A percentile compares a stretch with the other conserved stretches of the same genome.
Conservation (phyloP, 2,113 vertebrate genomes). For the Grammomys surdaster region DNA sequence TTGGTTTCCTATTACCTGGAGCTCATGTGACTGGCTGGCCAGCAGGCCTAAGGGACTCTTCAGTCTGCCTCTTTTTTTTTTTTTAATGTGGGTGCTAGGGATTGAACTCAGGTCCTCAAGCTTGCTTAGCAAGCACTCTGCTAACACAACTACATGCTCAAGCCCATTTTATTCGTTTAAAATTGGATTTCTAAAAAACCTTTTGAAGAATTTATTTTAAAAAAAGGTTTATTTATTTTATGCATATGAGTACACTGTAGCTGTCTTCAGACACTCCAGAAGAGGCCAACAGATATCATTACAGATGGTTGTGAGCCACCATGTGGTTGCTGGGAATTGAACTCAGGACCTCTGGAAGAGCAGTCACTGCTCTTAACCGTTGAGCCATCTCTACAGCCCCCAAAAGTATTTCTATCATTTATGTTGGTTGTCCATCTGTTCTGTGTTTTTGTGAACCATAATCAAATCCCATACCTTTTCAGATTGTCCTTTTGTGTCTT, state of each 20-base stretch:
- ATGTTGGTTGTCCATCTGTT: background rate
- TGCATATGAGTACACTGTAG: no score
- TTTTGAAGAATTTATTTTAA: background rate
- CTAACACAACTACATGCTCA: background rate
- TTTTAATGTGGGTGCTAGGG: background rate
- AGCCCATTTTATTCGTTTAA: background rate
- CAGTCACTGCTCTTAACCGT: no score
- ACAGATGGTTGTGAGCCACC: no score
- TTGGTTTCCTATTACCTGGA: background rate
- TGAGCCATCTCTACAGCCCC: no score
- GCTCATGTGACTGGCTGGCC: background rate
- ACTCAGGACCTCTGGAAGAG: no score
- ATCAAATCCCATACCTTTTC: background rate
- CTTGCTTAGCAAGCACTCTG: background rate
- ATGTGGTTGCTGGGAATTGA: no score
- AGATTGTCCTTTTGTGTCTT: background rate
- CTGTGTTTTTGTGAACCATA: constrained; percentile 14
- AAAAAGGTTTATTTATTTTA: no score
- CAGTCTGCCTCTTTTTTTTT: background rate
- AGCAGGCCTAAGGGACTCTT: background rate
- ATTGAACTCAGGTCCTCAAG: background rate
- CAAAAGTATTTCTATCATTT: background rate
- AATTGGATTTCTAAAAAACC: background rate
- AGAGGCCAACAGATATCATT: no score
- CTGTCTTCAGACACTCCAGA: no score